Evolutionary conservation across 2,888 invertebrate genomes (phyloP).

Genomic region (Willowsia nigromaculata): DNA sequence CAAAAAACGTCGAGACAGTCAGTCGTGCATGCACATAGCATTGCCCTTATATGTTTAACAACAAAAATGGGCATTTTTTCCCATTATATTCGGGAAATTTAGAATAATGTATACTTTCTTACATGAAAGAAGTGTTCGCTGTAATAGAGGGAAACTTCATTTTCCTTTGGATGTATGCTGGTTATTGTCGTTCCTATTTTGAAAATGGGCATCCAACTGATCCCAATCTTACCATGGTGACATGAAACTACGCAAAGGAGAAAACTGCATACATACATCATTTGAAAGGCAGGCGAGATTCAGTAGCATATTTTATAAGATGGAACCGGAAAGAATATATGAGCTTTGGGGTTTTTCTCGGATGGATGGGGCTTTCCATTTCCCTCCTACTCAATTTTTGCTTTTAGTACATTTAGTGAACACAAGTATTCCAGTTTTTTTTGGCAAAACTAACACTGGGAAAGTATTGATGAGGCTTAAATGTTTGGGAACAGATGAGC

Average conservation of each 20-base stretch:
- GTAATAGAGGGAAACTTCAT: slow-evolving; percentile 25
- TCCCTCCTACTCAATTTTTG: no score
- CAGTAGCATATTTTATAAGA: not conserved
- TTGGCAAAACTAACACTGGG: no score
- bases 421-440: no score
- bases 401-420: no score
- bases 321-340: no score
- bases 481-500: no score
- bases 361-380: not conserved
- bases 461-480: no score
- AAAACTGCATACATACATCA: not conserved
- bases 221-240: slow-evolving; percentile 50
- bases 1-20: slow-evolving; percentile 1
- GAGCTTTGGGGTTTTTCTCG: no score
- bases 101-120: not conserved
- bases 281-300: not conserved
- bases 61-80: not conserved
- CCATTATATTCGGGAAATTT: not conserved
- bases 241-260: not conserved
- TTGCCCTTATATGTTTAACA: not conserved
- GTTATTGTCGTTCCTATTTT: not conserved
- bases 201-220: slow-evolving; percentile 31
- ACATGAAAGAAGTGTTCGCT: not conserved
- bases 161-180: not conserved
- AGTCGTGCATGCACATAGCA: not conserved